Evolutionary conservation across 2,797 vertebrate genomes (phyloP).

Genomic region (Sebastes vulpes): DNA sequence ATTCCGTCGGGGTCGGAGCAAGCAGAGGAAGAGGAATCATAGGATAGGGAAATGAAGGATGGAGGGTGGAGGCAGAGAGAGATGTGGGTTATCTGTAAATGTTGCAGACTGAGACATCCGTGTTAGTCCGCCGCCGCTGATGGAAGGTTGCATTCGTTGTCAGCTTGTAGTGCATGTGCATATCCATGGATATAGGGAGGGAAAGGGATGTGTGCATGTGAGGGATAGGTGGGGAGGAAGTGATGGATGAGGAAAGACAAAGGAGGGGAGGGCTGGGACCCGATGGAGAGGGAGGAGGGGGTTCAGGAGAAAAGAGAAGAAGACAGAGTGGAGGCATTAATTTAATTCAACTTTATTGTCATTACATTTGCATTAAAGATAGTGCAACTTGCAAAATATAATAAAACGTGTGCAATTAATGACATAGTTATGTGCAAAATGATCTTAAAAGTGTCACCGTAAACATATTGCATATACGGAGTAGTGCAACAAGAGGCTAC

Average conservation of each 20-base stretch:
- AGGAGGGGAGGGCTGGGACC: background rate
- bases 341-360: background rate
- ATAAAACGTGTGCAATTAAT: too few species aligned
- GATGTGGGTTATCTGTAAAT: conserved; percentile 59
- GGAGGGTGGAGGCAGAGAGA: conserved; percentile 8
- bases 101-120: conserved; percentile 56
- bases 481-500: background rate
- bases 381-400: background rate
- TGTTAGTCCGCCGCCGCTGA: conserved; percentile 22
- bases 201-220: conserved; percentile 2
- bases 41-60: conserved; percentile 26
- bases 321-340: background rate
- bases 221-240: conserved; percentile 8
- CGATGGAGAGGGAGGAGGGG: background rate
- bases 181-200: background rate
- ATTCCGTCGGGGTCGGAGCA: conserved; percentile 36
- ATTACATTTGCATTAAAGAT: background rate
- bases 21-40: conserved; percentile 16
- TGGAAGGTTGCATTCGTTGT: conserved; percentile 32
- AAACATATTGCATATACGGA: background rate
- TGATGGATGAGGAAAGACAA: conserved; percentile 24
- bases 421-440: too few species aligned
- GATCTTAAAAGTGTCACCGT: too few species aligned
- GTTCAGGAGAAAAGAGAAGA: background rate
- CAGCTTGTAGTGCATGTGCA: conserved; percentile 17